phyloP scores from a whole-genome alignment of 2,113 vertebrate species.

The Malurus alboscapulatus region DNA sequence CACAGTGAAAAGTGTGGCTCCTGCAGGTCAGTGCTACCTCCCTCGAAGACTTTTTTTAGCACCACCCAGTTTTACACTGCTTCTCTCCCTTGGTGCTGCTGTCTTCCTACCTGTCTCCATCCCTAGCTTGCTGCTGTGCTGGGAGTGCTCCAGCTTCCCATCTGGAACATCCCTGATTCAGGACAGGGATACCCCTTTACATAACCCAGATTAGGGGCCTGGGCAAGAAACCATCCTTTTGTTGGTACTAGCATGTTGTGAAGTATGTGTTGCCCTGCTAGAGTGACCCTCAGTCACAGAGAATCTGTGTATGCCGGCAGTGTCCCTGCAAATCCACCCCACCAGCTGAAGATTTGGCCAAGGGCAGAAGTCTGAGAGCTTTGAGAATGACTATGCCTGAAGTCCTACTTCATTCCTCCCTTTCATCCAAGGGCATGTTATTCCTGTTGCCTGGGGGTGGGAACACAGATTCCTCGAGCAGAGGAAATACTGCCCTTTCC shows the following conservation, averaged over 20 bases:
- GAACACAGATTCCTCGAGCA: neutral
- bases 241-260: neutral
- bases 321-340: neutral
- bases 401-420: neutral
- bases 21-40: neutral
- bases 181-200: neutral
- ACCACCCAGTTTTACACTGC: neutral
- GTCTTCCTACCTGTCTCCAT: neutral
- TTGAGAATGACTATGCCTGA: neutral
- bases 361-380: neutral
- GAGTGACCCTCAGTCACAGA: neutral
- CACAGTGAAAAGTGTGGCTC: fast-evolving
- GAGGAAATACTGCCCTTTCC: neutral
- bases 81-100: neutral
- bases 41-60: neutral
- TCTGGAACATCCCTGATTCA: neutral
- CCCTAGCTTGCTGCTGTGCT: neutral
- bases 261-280: neutral
- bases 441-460: neutral
- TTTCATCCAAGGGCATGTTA: neutral
- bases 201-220: neutral
- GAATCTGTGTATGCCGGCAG: neutral
- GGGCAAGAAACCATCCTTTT: neutral
- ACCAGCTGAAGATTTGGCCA: neutral
- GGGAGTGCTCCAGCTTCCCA: neutral